A percentile compares a stretch with the other conserved stretches of the same genome.
Conservation (phyloP, 2,797 vertebrate genomes). For the Chelon auratus region DNA sequence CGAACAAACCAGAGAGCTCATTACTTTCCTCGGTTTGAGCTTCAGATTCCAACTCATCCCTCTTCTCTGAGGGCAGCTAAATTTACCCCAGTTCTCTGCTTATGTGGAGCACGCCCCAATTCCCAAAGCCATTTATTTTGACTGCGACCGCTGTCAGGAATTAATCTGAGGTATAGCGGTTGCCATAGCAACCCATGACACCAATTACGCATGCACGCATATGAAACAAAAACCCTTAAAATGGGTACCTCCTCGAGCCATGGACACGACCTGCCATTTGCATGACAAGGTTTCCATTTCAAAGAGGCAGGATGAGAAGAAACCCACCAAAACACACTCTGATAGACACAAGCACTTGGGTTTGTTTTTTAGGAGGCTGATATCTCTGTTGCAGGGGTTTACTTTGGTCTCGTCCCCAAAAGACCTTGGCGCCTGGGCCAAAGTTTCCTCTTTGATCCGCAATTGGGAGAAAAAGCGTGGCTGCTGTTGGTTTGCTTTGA, state of each 20-base stretch:
- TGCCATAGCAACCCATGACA: conserved; percentile 76
- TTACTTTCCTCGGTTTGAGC: conserved; percentile 28
- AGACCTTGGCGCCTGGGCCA: conserved; percentile 56
- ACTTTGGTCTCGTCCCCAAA: conserved; percentile 61
- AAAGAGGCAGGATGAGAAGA: conserved; percentile 46
- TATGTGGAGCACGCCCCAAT: conserved; percentile 81
- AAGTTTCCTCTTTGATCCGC: conserved; percentile 67
- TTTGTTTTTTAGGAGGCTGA: conserved; percentile 51
- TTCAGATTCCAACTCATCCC: conserved; percentile 35
- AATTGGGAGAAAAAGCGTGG: background rate
- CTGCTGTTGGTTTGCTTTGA: conserved; percentile 49
- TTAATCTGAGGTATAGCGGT: conserved; percentile 77
- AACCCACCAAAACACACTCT: conserved; percentile 51
- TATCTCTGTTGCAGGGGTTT: conserved; percentile 54
- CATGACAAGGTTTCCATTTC: conserved; percentile 53
- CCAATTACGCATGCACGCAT: conserved; percentile 75
- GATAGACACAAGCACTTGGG: conserved; percentile 47
- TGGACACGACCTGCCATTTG: conserved; percentile 8
- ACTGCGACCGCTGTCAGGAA: conserved; percentile 78
- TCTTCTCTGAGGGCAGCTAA: conserved; percentile 71
- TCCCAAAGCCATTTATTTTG: conserved; percentile 85
- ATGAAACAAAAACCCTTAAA: conserved; percentile 57
- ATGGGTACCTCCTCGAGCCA: conserved; percentile 39
- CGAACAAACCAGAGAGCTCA: background rate
- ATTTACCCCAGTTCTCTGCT: conserved; percentile 77